Percentiles rank a stretch among this genome's conserved stretches.
These are phyloP conservation scores for Dicyrtomina minuta DNA, from an alignment of 2,888 invertebrate species.

Conservation along the genomic window DNA sequence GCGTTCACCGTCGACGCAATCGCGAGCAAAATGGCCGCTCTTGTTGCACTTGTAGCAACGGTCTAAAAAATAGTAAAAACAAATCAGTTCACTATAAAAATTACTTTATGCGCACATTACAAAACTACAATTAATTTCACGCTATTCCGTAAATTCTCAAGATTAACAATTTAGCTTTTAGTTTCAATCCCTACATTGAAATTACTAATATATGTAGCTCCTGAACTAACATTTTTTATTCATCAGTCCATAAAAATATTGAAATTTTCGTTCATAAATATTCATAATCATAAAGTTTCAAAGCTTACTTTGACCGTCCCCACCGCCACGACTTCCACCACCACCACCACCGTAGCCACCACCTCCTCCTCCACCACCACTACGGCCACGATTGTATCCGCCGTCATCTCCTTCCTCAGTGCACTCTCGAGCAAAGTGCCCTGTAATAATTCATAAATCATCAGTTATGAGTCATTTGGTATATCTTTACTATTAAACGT, in stretches of 20 bases:
- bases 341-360: not conserved
- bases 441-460: conserved; percentile 5
- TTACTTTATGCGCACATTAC: no score
- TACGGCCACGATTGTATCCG: conserved; percentile 19
- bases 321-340: no score
- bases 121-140: no score
- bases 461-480: not conserved
- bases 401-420: conserved; percentile 21
- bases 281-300: no score
- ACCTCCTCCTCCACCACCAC: conserved; percentile 25
- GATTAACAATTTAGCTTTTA: no score
- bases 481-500: not conserved
- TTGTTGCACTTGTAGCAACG: conserved; percentile 36
- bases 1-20: conserved; percentile 32
- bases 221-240: no score
- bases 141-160: no score
- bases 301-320: conserved; percentile 1
- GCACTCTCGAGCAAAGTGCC: conserved; percentile 33
- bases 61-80: conserved; percentile 19
- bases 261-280: no score
- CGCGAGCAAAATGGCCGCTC: conserved; percentile 34
- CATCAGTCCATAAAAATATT: no score
- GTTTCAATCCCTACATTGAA: no score
- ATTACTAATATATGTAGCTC: no score
- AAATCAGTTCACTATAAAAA: no score